Conservation (phyloP, 2,113 vertebrate species). For the Oncorhynchus tshawytscha region DNA sequence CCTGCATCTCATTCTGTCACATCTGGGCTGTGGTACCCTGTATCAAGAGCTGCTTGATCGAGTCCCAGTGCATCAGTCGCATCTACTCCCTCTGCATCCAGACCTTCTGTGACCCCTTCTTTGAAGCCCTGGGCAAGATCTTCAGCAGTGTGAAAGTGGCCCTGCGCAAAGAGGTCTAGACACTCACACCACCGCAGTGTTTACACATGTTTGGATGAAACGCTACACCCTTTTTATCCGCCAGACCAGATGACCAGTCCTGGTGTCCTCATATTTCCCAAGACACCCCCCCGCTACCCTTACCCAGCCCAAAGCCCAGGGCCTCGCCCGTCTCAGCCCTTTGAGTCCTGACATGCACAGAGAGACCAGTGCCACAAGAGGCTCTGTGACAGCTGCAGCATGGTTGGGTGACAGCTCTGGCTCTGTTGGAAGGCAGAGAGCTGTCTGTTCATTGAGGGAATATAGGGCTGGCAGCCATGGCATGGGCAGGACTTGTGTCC, state of each 20-base stretch:
- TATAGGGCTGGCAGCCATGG: slow-evolving; percentile 4
- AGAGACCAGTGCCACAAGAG: slow-evolving; percentile 45
- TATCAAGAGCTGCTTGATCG: slow-evolving; percentile 96
- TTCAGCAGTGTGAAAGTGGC: slow-evolving; percentile 83
- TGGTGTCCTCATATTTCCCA: slow-evolving; percentile 16
- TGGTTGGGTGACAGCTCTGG: slow-evolving; percentile 50
- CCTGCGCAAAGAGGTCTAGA: slow-evolving; percentile 83
- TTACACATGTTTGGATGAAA: slow-evolving; percentile 33
- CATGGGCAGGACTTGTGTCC: neutral
- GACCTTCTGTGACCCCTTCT: slow-evolving; percentile 94
- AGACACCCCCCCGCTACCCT: slow-evolving; percentile 30
- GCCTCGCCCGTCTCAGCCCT: neutral
- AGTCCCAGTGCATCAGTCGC: slow-evolving; percentile 89
- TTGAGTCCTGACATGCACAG: slow-evolving; percentile 30
- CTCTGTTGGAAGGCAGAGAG: slow-evolving; percentile 12
- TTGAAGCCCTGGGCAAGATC: slow-evolving; percentile 85
- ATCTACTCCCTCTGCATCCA: slow-evolving; percentile 94
- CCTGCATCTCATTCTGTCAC: slow-evolving; percentile 96
- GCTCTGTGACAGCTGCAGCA: slow-evolving; percentile 55
- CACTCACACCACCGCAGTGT: neutral
- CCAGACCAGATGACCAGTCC: slow-evolving; percentile 20
- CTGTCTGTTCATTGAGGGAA: slow-evolving; percentile 18
- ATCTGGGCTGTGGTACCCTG: slow-evolving; percentile 97
- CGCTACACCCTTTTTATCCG: slow-evolving; percentile 44
- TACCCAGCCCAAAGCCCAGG: slow-evolving; percentile 10